These are phyloP conservation scores for Stigmatopora argus DNA, from an alignment of 2,113 vertebrate genomes.

Conservation along the genomic window DNA sequence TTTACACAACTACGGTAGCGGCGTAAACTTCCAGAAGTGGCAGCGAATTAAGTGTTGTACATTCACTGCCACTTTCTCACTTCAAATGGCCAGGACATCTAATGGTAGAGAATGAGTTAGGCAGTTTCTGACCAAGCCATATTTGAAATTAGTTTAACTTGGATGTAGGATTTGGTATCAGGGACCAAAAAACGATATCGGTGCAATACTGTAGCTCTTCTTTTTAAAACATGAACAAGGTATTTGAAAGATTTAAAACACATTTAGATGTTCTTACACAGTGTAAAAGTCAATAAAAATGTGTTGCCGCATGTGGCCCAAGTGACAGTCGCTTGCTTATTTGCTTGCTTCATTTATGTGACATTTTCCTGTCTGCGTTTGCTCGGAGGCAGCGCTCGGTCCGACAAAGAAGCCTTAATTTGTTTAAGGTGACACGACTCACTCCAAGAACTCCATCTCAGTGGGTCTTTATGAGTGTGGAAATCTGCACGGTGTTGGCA, in stretches of 20 bases:
- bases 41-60: too few relatives aligned
- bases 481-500: background rate
- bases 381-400: background rate
- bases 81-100: too few relatives aligned
- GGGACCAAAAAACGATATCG: too few relatives aligned
- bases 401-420: background rate
- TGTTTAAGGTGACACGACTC: conserved; percentile 2
- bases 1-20: too few relatives aligned
- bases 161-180: too few relatives aligned
- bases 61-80: too few relatives aligned
- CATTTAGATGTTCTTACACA: background rate
- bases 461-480: background rate
- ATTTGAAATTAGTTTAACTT: too few relatives aligned
- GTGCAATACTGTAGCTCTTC: too few relatives aligned
- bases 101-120: too few relatives aligned
- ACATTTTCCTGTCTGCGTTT: conserved; percentile 4
- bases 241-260: too few relatives aligned
- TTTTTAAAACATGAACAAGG: background rate
- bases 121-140: too few relatives aligned
- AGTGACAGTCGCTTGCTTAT: background rate
- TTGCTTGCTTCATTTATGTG: background rate
- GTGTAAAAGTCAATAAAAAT: background rate
- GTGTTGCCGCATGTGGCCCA: background rate
- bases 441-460: background rate
- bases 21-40: too few relatives aligned